Conservation (phyloP, 2,888 invertebrate genomes). For the Drosophila dives region DNA sequence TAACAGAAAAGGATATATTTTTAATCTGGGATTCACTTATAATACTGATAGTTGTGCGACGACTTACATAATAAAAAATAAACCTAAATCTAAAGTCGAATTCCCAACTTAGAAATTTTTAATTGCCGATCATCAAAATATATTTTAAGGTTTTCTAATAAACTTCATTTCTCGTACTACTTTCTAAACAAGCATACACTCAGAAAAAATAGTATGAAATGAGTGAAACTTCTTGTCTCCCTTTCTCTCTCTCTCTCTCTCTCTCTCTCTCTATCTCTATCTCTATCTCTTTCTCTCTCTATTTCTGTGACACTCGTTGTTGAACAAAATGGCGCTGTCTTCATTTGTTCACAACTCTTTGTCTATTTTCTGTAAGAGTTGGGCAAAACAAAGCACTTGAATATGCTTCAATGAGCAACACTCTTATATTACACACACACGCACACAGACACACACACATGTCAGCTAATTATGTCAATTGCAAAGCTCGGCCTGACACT, state of each 20-base stretch:
- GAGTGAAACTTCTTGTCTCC: neutral
- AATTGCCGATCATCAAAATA: neutral
- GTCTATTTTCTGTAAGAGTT: slow-evolving; percentile 27
- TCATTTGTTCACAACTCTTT: slow-evolving; percentile 31
- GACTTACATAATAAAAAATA: neutral
- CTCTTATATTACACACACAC: slow-evolving; percentile 10
- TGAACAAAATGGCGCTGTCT: slow-evolving; percentile 7
- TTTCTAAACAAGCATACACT: neutral
- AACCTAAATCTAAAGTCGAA: neutral
- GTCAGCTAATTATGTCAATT: slow-evolving; percentile 71
- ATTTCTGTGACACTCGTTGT: neutral
- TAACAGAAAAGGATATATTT: neutral
- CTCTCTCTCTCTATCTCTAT: neutral
- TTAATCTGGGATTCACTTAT: neutral
- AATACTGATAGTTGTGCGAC: neutral
- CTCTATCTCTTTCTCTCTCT: neutral
- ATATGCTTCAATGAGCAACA: slow-evolving; percentile 32
- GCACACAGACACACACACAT: slow-evolving; percentile 6
- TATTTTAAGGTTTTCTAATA: neutral
- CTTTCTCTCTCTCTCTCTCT: neutral
- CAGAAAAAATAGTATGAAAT: neutral
- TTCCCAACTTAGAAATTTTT: neutral
- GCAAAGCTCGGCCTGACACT: slow-evolving; percentile 56
- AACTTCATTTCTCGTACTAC: neutral
- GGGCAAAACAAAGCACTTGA: slow-evolving; percentile 49